Conservation (phyloP, 2,113 vertebrate species). For the Cyanoramphus novaezelandiae region DNA sequence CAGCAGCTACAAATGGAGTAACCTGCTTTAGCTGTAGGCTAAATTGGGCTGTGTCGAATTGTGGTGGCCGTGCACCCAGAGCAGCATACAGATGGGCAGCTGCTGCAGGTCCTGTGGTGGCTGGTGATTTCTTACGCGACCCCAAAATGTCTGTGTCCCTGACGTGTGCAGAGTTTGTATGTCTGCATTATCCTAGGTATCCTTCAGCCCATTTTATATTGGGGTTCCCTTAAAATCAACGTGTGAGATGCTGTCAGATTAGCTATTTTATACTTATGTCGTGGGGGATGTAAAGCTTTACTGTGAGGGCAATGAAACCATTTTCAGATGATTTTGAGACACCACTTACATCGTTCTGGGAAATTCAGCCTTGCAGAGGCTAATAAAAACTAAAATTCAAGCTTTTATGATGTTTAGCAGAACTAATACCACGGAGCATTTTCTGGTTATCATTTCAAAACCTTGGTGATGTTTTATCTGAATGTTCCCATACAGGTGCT, state of each 20-base stretch:
- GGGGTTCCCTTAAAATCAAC: not conserved
- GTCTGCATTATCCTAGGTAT: not conserved
- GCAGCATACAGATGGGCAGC: accelerated
- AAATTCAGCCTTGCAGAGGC: conserved; percentile 19
- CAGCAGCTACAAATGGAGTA: not conserved
- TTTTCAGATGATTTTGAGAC: not conserved
- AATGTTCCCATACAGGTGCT: not conserved
- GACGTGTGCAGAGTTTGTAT: not conserved
- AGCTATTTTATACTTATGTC: not conserved
- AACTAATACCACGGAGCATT: not conserved
- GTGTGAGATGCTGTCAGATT: not conserved
- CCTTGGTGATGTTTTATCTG: not conserved
- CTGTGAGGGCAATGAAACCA: not conserved
- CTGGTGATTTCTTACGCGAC: accelerated
- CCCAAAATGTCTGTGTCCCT: not conserved
- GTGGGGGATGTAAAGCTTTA: not conserved
- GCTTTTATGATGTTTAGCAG: not conserved
- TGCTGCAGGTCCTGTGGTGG: accelerated
- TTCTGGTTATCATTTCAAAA: conserved; percentile 55
- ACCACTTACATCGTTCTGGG: not conserved
- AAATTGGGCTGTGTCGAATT: not conserved
- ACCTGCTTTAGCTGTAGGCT: not conserved
- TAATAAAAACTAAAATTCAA: conserved; percentile 28
- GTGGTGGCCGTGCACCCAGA: accelerated
- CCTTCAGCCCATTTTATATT: not conserved